Evolutionary conservation across 2,797 vertebrate genomes (phyloP).

Genomic region (Myiothlypis chrysogaster): DNA sequence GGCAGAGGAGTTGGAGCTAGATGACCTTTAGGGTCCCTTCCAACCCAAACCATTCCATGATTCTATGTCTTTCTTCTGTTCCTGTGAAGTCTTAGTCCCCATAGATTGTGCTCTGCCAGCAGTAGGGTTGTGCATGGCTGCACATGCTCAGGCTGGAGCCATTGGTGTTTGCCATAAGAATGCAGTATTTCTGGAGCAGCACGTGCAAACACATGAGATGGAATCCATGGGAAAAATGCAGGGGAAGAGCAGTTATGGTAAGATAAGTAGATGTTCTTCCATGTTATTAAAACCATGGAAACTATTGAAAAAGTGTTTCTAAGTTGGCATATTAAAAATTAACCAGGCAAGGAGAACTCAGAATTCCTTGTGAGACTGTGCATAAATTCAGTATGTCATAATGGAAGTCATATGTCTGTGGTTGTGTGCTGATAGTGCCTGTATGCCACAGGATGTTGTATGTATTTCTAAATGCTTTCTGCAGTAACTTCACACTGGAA

Average conservation of each 20-base stretch:
- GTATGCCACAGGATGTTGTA: neutral
- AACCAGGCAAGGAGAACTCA: neutral
- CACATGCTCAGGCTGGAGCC: neutral
- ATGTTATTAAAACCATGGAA: neutral
- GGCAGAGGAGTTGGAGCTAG: neutral
- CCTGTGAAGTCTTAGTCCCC: neutral
- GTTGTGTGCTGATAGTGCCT: neutral
- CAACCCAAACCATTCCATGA: neutral
- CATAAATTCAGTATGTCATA: neutral
- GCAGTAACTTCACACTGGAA: neutral
- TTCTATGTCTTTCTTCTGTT: neutral
- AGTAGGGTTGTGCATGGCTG: neutral
- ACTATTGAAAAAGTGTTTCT: neutral
- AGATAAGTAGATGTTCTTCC: neutral
- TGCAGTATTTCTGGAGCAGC: neutral
- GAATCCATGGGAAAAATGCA: neutral
- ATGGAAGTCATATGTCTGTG: neutral
- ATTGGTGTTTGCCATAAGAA: neutral
- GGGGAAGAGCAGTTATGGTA: neutral
- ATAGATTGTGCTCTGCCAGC: neutral
- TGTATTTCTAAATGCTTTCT: neutral
- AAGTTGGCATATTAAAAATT: neutral
- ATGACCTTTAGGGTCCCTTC: neutral
- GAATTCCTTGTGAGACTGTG: neutral
- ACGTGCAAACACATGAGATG: neutral